A percentile compares a stretch with the other conserved stretches of the same genome.
Conservation (phyloP, 2,113 vertebrate species). For the Anoura caudifer region DNA sequence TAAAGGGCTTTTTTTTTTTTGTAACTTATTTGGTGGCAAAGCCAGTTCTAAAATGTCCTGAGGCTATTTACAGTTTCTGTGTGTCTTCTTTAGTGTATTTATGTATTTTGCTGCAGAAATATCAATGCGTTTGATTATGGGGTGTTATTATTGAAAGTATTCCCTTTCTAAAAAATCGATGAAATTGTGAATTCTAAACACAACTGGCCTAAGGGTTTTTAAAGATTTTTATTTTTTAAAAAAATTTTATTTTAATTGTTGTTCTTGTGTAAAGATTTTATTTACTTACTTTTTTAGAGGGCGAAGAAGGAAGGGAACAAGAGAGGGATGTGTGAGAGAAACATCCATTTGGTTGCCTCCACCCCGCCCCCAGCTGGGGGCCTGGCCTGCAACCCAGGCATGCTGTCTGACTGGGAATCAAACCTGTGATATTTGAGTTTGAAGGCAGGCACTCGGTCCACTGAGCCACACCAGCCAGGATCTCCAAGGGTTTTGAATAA, state of each 20-base stretch:
- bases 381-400: too few relatives aligned
- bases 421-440: too few relatives aligned
- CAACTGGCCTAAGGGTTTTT: neutral
- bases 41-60: neutral
- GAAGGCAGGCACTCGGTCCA: too few relatives aligned
- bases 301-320: too few relatives aligned
- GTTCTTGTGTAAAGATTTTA: neutral
- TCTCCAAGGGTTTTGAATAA: neutral
- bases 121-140: neutral
- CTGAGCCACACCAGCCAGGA: too few relatives aligned
- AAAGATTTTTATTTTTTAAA: too few relatives aligned
- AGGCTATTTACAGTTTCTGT: neutral
- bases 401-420: too few relatives aligned
- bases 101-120: conserved; percentile 15
- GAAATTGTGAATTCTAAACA: neutral
- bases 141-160: neutral
- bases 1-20: neutral
- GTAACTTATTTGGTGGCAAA: conserved; percentile 4
- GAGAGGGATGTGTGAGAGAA: too few relatives aligned
- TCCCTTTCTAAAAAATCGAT: neutral
- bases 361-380: too few relatives aligned
- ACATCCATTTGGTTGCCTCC: too few relatives aligned
- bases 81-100: neutral
- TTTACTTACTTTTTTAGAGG: too few relatives aligned
- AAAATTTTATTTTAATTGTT: too few relatives aligned